phyloP scores from a whole-genome alignment of 1,140 invertebrate genomes.

The Forficula auricularia region DNA sequence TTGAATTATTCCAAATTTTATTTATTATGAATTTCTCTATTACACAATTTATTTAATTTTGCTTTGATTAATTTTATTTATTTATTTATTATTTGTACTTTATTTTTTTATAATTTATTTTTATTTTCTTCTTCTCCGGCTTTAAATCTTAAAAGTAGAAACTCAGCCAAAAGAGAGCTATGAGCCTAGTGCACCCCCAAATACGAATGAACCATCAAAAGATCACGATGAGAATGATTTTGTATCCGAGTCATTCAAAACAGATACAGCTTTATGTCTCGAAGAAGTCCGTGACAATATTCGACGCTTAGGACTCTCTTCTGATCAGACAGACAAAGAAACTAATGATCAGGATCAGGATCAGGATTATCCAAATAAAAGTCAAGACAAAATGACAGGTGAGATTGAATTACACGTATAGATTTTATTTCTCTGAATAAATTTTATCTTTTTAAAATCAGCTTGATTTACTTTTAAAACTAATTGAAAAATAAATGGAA shows the following conservation, averaged over 20 bases:
- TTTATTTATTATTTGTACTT: constrained; percentile 11
- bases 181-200: constrained; percentile 15
- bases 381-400: background rate
- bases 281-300: no score
- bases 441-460: no score
- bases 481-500: no score
- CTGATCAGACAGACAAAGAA: no score
- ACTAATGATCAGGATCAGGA: background rate
- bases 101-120: constrained; percentile 15
- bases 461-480: no score
- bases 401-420: no score
- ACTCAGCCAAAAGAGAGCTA: constrained; percentile 4
- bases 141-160: constrained; percentile 18
- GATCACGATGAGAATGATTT: background rate
- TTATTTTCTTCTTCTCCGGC: constrained; percentile 16
- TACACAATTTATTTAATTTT: background rate
- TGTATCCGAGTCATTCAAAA: no score
- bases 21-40: background rate
- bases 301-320: background rate
- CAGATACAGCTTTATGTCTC: constrained; percentile 13
- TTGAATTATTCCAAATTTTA: background rate
- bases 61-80: constrained; percentile 10
- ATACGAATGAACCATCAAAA: constrained; percentile 6
- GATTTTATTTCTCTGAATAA: no score
- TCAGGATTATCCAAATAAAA: background rate